These are phyloP conservation scores for Saxidomus purpurata DNA, from an alignment of 1,140 invertebrate species.

Conservation along the genomic window DNA sequence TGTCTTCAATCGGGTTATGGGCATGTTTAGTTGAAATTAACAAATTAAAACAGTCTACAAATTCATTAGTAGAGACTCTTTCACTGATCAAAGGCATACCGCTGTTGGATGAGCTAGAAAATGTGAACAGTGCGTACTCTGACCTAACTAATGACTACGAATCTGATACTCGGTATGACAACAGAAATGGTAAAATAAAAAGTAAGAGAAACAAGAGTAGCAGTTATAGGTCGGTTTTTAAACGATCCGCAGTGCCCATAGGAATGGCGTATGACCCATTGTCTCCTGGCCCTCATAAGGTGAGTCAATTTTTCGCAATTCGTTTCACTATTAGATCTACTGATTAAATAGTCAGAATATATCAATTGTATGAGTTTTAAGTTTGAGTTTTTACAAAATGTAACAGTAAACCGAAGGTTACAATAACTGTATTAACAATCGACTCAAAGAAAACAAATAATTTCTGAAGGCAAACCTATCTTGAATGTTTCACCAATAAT, in stretches of 20 bases:
- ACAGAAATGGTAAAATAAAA: neutral
- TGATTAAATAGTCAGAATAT: no score
- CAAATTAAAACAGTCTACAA: slow-evolving; percentile 35
- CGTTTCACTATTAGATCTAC: no score
- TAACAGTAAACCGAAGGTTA: no score
- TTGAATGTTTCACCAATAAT: no score
- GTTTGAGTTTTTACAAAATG: no score
- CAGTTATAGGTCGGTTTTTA: neutral
- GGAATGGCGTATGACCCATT: neutral
- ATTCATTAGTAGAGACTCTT: neutral
- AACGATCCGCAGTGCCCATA: neutral
- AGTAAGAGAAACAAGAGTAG: neutral
- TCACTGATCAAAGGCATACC: neutral
- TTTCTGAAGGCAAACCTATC: no score
- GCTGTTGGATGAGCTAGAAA: neutral
- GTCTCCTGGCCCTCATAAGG: neutral
- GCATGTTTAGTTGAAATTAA: slow-evolving; percentile 19
- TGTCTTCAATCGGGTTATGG: slow-evolving; percentile 12
- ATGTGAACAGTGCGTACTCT: neutral
- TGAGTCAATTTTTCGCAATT: neutral
- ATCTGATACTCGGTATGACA: neutral
- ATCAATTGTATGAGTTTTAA: no score
- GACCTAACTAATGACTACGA: neutral
- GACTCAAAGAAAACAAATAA: no score
- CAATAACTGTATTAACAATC: no score